phyloP scores from a whole-genome alignment of 2,797 vertebrate genomes.

The Alectoris magna region DNA sequence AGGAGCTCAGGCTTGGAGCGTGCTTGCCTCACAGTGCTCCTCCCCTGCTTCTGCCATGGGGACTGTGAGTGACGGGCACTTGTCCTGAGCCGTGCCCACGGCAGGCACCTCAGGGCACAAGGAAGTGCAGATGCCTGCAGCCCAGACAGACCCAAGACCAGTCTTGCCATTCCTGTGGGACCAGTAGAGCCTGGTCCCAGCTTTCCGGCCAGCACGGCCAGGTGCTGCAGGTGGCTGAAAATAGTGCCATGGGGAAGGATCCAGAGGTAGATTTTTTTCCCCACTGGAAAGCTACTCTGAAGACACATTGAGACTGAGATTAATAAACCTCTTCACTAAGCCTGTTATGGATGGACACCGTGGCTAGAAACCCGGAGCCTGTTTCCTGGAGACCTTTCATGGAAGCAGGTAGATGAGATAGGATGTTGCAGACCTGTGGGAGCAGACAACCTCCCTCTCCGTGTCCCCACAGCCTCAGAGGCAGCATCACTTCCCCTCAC shows the following conservation, averaged over 20 bases:
- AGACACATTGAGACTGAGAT: not conserved
- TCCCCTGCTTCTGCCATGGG: accelerated
- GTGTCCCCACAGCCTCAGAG: not conserved
- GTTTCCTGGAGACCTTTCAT: not conserved
- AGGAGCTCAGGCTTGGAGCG: accelerated
- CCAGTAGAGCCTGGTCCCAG: not conserved
- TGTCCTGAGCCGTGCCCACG: not conserved
- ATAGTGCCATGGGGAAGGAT: accelerated
- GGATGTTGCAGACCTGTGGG: accelerated
- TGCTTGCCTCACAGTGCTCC: not conserved
- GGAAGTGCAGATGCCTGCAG: not conserved
- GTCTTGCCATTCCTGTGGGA: accelerated
- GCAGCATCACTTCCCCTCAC: not conserved
- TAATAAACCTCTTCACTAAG: not conserved
- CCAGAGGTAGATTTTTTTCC: not conserved
- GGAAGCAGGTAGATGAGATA: not conserved
- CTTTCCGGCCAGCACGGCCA: not conserved
- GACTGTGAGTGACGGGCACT: not conserved
- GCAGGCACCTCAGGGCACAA: not conserved
- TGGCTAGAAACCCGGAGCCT: not conserved
- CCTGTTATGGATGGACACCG: not conserved
- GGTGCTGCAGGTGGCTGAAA: accelerated
- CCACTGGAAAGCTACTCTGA: not conserved
- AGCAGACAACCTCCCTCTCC: not conserved
- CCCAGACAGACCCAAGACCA: not conserved